Percentiles rank a stretch among this genome's conserved stretches.
phyloP scores from a whole-genome alignment of 1,140 invertebrate genomes.

The Cotesia typhae region DNA sequence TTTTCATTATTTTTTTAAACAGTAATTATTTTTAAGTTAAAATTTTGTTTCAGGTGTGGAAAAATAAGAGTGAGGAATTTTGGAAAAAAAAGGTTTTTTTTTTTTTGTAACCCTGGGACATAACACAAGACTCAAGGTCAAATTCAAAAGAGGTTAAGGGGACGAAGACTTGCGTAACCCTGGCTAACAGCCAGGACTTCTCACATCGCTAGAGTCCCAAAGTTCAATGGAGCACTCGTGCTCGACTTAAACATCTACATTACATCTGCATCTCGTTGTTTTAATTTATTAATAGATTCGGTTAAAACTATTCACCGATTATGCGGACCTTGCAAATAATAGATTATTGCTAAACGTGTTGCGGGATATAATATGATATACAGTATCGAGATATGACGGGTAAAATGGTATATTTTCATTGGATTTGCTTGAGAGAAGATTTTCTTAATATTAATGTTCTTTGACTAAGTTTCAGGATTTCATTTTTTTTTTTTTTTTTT shows the following conservation, averaged over 20 bases:
- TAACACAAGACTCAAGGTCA: slow-evolving; percentile 56
- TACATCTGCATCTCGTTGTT: slow-evolving; percentile 44
- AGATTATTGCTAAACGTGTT: slow-evolving; percentile 43
- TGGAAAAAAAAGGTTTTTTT: slow-evolving; percentile 1
- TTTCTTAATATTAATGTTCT: no score
- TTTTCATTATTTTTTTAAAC: no score
- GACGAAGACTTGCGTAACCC: slow-evolving; percentile 57
- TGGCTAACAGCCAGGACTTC: slow-evolving; percentile 52
- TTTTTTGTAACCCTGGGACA: slow-evolving; percentile 40
- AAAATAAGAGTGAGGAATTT: neutral
- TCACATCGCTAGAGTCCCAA: slow-evolving; percentile 53
- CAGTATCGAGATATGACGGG: neutral
- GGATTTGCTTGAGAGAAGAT: no score
- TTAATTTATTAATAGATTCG: slow-evolving; percentile 50
- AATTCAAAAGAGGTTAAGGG: slow-evolving; percentile 59
- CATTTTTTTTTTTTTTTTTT: no score
- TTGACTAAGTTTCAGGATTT: no score
- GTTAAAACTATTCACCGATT: slow-evolving; percentile 39
- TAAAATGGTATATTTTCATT: neutral
- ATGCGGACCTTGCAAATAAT: slow-evolving; percentile 48
- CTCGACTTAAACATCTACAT: slow-evolving; percentile 41
- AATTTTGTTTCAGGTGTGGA: neutral
- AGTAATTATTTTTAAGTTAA: no score
- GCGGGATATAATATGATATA: neutral
- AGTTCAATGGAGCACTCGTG: slow-evolving; percentile 63